Base-by-base conservation (phyloP, 2,888 invertebrate species). In the Apantesis nais region DNA sequence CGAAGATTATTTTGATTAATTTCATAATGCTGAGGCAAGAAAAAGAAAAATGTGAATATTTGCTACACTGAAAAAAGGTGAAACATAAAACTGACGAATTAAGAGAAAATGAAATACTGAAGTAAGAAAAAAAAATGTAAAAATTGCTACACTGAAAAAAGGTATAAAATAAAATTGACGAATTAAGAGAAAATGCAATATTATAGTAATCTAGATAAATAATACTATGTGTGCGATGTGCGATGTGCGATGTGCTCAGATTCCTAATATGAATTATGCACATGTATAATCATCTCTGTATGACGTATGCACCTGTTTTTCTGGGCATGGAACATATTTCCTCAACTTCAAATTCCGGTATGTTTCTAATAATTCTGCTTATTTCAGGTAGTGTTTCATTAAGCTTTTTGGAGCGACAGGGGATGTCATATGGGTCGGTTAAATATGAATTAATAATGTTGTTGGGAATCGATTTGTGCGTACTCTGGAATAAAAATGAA, bases 311-410 rank as follows among this genome's bases (percentile, higher is more conserved):
- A 75, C 70, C 67, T 72, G 71, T 41, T 72, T 68, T 73, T 68
- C 72, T 68, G 39, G 62, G 31, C 48, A 74, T 52, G 31, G 62
- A 60, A 11, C 82, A 82, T 22, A 16, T 41, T 79, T 93, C 91
- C 25, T 81, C 82, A 66, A 88, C 83, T 62, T 95, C 83, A 83
- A 95, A 96, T 80, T 95, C 92, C 0, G 96, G 95, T 62, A 96
- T 88, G 73, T 90, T 81, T 74, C 87, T 88, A 1, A 95, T 92
- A 7, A 92, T 86, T 71, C 87, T 90, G 74, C 95, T 95, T 62
- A 96, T 83, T 66, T 80, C 85, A 3, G 96, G 95, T 73, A 95
- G 90, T 48, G 90, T 79, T 60, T 88, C 81, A 44, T 86, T 84
- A 11, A 96, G 86, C 62, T 89, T 77, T 60, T 88, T 73, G 8